Evolutionary conservation across 2,113 vertebrate species (phyloP).

Genomic region (Axis porcinus): DNA sequence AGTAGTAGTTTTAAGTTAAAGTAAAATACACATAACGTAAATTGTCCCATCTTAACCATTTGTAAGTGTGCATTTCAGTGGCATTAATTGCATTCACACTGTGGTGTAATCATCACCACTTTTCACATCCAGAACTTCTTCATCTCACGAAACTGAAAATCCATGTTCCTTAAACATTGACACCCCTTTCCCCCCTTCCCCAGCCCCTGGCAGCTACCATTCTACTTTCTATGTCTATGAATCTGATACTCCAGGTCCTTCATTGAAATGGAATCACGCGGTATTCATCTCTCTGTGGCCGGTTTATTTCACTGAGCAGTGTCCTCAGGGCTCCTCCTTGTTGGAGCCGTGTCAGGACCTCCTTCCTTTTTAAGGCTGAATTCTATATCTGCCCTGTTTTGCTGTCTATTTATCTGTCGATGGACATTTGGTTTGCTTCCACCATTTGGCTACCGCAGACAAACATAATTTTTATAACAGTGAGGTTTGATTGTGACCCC

Average conservation of each 20-base stretch:
- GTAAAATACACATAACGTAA: neutral
- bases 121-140: neutral
- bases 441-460: neutral
- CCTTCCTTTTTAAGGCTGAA: neutral
- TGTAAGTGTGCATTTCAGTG: fast-evolving
- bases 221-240: neutral
- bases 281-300: neutral
- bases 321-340: fast-evolving
- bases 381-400: neutral
- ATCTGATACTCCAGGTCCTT: neutral
- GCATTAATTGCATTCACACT: fast-evolving
- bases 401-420: neutral
- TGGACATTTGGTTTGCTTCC: neutral
- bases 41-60: neutral
- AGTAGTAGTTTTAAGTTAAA: neutral
- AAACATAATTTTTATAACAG: neutral
- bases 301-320: neutral
- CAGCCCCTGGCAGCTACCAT: fast-evolving
- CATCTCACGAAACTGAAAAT: neutral
- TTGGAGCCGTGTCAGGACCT: fast-evolving
- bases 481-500: neutral
- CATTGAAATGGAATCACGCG: fast-evolving
- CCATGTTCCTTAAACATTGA: neutral
- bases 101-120: fast-evolving
- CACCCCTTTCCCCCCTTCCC: neutral